These are phyloP conservation scores for Pinna nobilis DNA, from an alignment of 1,140 invertebrate species.

Conservation along the genomic window DNA sequence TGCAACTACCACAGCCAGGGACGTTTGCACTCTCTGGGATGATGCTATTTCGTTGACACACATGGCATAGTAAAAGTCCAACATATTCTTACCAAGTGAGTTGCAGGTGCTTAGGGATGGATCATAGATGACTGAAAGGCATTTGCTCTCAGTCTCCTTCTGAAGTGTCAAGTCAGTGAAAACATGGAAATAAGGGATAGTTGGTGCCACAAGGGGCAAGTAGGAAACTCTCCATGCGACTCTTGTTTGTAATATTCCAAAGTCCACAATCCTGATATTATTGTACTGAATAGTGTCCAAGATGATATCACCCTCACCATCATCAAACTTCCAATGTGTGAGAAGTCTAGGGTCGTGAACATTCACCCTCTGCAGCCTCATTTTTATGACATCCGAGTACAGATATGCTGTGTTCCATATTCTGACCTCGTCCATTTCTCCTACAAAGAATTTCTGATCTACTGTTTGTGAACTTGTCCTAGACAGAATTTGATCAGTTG, in stretches of 20 bases:
- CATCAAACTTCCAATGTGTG: conserved; percentile 50
- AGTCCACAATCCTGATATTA: conserved; percentile 35
- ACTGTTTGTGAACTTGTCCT: background rate
- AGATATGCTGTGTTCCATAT: conserved; percentile 45
- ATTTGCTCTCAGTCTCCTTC: conserved; percentile 22
- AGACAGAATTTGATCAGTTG: background rate
- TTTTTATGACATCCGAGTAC: conserved; percentile 34
- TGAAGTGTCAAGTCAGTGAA: conserved; percentile 13
- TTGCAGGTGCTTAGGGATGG: conserved; percentile 12
- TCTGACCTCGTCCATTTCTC: conserved; percentile 49
- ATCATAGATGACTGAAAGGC: conserved; percentile 17
- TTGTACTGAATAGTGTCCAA: conserved; percentile 27
- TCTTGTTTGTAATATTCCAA: background rate
- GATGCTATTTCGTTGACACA: conserved; percentile 51
- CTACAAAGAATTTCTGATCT: conserved; percentile 27
- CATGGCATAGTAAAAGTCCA: conserved; percentile 41
- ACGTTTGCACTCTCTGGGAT: background rate
- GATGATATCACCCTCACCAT: conserved; percentile 43
- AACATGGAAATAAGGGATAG: conserved; percentile 1
- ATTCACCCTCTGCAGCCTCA: conserved; percentile 3
- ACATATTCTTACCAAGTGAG: background rate
- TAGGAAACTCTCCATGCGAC: conserved; percentile 35
- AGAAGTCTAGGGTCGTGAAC: conserved; percentile 13
- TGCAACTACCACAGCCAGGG: conserved; percentile 15
- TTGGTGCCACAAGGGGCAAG: conserved; percentile 21